Evolutionary conservation across 1,140 invertebrate genomes (phyloP), one percentile per base, ranked within the genome.

Genomic region (Halictus rubicundus): DNA sequence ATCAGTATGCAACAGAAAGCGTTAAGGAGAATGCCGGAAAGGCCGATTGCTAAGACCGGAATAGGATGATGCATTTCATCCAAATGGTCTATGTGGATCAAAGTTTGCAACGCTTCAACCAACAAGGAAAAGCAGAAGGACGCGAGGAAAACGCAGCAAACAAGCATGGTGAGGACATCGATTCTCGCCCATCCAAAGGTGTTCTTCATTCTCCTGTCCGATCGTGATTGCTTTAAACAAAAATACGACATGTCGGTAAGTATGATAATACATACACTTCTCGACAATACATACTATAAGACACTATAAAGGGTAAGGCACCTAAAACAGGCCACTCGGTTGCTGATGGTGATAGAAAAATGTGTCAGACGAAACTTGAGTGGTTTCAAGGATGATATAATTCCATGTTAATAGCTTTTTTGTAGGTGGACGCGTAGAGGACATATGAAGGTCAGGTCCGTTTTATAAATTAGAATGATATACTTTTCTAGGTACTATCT

Each of bases 111-210:
- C 0, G 97, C 95, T 90, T 98, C 97, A 0, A 98, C 95, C 2
- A 97, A 88, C 16, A 98, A 90, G 0, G 97, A 97, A 85, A 98
- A 97, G 63, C 96, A 96, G 46, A 98, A 95, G 0, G 97, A 97
- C 1, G 95, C 95, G 72, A 98, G 94, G 79, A 98, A 96, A 21
- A 97, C 95, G 89, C 96, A 97, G 57, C 96, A 97, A n/a, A 96
- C 95, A 16, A 97, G 92, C 93, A 96, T 96, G 61, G 96, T 96
- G 8, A 98, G 91, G 1, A 98, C 96, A 86, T 98, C 97, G 39
- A 98, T 96, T 69, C 97, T 94, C 1, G 97, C 96, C 97, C 97
- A 98, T 2, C 97, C 97, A 82, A 98, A 98, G 0, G 97, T 98
- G 90, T 98, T 98, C 61, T 95, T 95, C 76, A 98, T 93, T 74